Evolutionary conservation across 2,888 invertebrate species (phyloP).

Genomic region (Drosophila stalkeri): DNA sequence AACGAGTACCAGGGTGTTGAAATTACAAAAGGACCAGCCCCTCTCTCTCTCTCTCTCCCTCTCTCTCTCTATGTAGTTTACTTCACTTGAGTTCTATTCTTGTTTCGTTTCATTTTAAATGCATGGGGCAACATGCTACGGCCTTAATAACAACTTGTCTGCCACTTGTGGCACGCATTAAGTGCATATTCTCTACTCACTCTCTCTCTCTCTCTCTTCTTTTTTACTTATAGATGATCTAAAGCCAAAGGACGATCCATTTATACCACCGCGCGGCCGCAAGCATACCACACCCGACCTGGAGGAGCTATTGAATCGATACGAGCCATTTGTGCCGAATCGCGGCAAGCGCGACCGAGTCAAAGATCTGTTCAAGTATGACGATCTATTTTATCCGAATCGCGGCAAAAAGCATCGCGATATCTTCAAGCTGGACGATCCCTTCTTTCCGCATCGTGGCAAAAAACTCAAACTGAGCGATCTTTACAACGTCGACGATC

Average conservation of each 20-base stretch:
- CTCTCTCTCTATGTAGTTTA: no score
- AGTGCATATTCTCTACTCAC: constrained; percentile 2
- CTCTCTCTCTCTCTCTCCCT: no score
- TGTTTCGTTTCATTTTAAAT: constrained; percentile 55
- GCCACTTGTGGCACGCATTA: constrained; percentile 20
- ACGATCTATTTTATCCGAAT: constrained; percentile 84
- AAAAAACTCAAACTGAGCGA: constrained; percentile 83
- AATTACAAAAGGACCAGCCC: constrained; percentile 38
- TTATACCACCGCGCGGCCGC: constrained; percentile 84
- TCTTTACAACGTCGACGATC: constrained; percentile 83
- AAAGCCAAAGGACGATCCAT: constrained; percentile 73
- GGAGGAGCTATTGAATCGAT: constrained; percentile 74
- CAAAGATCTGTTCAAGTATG: constrained; percentile 84
- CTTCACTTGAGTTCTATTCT: constrained; percentile 12
- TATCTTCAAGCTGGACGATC: constrained; percentile 70
- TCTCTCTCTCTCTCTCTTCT: background rate
- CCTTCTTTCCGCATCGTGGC: constrained; percentile 84
- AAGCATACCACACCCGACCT: constrained; percentile 80
- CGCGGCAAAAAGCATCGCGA: constrained; percentile 82
- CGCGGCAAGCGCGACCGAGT: constrained; percentile 84
- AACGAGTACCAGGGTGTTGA: constrained; percentile 53
- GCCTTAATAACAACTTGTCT: constrained; percentile 32
- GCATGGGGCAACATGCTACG: constrained; percentile 48
- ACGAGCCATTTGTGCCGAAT: constrained; percentile 84
- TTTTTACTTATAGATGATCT: constrained; percentile 40